Evolutionary conservation across 2,797 vertebrate genomes (phyloP).

Genomic region (Malurus leucopterus): DNA sequence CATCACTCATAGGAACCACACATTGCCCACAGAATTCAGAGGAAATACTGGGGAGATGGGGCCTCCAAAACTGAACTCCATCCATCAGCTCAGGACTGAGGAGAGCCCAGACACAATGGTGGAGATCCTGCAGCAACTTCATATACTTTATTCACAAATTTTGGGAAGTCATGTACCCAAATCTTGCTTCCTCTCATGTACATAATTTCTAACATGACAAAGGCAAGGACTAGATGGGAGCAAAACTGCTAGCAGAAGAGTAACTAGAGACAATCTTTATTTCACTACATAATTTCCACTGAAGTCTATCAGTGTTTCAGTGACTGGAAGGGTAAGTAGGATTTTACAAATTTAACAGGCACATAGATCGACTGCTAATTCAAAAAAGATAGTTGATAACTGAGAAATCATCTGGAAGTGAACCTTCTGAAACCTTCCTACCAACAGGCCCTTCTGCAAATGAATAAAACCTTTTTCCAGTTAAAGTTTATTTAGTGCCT

Average conservation of each 20-base stretch:
- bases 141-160: not conserved
- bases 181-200: not conserved
- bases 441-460: not conserved
- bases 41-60: not conserved
- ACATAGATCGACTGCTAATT: not conserved
- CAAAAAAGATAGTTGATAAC: not conserved
- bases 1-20: not conserved
- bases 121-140: not conserved
- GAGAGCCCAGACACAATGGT: not conserved
- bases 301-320: not conserved
- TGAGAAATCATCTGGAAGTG: not conserved
- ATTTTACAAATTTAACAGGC: not conserved
- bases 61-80: not conserved
- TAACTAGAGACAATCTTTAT: not conserved
- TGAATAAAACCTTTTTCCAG: not conserved
- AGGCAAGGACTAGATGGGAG: not conserved
- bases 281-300: not conserved
- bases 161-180: not conserved
- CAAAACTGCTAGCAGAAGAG: not conserved
- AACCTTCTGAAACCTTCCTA: not conserved
- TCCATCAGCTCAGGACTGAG: slow-evolving; percentile 4
- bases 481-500: not conserved
- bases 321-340: not conserved
- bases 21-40: not conserved
- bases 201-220: not conserved